Evolutionary conservation across 2,888 invertebrate genomes (phyloP), one percentile per base, ranked within the genome.

Genomic region (Anticlea derivata): DNA sequence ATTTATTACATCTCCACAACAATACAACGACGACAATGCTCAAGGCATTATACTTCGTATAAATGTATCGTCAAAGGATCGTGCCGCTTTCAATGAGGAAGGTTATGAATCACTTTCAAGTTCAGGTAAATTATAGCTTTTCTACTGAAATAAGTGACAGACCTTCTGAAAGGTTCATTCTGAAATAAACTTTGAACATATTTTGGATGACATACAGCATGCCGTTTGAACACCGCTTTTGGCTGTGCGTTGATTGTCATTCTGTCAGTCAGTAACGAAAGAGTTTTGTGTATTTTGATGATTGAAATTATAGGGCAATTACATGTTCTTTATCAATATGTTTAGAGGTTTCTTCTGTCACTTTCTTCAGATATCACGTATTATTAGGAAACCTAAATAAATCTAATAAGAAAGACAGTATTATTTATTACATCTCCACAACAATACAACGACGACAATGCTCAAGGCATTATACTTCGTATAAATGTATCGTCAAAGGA

Each of bases 61-160:
- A 24, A 17, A 23, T 35, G 24, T 41, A 30, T 47, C 31, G 51
- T 33, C 40, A 38, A 34, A 50, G 39, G 46, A 46, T 47, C 29
- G 33, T 27, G 33, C 39, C 22, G 26, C 41, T 47, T 52, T 70
- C 75, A 73, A 75, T 74, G 72, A 68, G 67, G 57, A 46, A 51
- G 39, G 67, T 65, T 68, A 80, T 80, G 76, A 78, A 80, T 80
- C 80, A 74, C 75, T 70, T 73, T 80, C 80, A 78, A 60, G 56
- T 61, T 58, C 78, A 78, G 78, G 61, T 68, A 65, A 65, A 65
- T 66, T 53, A 35, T 29, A 33, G 38, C 38, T 34, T 38, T 29
- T 23, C 39, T 34, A 27, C 13, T 37, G 37, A 37, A 37, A 33
- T 23, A 37, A 30, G 7, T 44, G 22, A 22, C 31, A 26, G 7